phyloP scores from a whole-genome alignment of 2,113 vertebrate species.

The Carassius carassius region DNA sequence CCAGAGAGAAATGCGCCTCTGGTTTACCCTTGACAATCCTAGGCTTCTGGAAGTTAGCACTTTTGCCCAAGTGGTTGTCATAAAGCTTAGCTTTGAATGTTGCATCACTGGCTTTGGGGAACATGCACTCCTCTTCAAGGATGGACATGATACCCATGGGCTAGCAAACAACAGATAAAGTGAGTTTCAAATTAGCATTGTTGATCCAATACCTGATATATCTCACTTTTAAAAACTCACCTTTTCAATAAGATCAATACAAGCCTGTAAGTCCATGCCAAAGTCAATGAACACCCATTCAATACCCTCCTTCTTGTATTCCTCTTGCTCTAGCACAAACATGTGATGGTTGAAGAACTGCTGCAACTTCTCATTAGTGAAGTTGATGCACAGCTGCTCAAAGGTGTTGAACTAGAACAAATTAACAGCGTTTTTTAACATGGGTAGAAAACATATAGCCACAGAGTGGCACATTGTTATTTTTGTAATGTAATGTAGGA shows the following conservation, averaged over 20 bases:
- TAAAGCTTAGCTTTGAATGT: constrained; percentile 86
- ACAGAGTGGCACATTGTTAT: too few relatives aligned
- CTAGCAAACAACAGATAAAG: constrained; percentile 69
- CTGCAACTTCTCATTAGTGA: constrained; percentile 88
- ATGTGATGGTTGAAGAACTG: constrained; percentile 88
- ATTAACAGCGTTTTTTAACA: too few relatives aligned
- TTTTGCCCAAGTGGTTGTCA: constrained; percentile 86
- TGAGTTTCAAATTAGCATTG: not conserved
- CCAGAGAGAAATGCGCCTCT: constrained; percentile 75
- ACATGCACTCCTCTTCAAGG: constrained; percentile 78
- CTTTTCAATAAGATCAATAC: constrained; percentile 68
- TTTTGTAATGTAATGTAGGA: not conserved
- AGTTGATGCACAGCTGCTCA: constrained; percentile 87
- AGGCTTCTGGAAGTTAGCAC: constrained; percentile 75
- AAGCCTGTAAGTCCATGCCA: constrained; percentile 81
- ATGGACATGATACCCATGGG: constrained; percentile 77
- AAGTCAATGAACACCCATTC: constrained; percentile 88
- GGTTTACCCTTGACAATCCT: constrained; percentile 67
- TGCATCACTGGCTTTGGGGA: constrained; percentile 78
- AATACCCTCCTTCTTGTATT: constrained; percentile 87
- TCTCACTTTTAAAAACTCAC: not conserved
- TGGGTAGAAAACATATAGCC: too few relatives aligned
- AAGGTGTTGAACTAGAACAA: constrained; percentile 73
- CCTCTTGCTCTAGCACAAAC: constrained; percentile 84
- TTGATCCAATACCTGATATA: too few relatives aligned